Evolutionary conservation across 2,888 invertebrate species (phyloP).

Genomic region (Muschampia plurimacula): DNA sequence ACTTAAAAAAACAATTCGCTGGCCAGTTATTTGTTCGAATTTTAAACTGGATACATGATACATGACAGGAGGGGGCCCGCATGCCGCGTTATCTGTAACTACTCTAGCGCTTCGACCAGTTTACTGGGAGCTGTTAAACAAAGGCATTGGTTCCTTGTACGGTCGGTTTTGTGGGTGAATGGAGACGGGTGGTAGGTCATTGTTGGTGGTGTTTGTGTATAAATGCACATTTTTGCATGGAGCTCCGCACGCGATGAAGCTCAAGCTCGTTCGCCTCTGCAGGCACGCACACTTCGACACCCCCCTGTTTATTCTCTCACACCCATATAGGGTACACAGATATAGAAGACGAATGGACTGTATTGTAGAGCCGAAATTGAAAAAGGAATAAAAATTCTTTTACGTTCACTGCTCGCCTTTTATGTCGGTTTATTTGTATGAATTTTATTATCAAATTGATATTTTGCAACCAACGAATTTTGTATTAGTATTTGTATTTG

Average conservation of each 20-base stretch:
- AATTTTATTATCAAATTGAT: conserved; percentile 32
- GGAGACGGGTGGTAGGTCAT: conserved; percentile 65
- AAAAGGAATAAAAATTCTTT: conserved; percentile 38
- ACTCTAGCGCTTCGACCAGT: conserved; percentile 63
- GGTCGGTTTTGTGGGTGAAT: conserved; percentile 58
- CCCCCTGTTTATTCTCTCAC: conserved; percentile 32
- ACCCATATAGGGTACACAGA: conserved; percentile 44
- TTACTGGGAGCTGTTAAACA: conserved; percentile 62
- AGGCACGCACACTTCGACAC: conserved; percentile 59
- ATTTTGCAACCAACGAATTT: conserved; percentile 14
- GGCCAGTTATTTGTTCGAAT: conserved; percentile 53
- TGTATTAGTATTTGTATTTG: too few relatives aligned
- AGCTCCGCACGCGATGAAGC: conserved; percentile 73
- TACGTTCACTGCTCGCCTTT: conserved; percentile 34
- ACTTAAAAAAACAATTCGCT: conserved; percentile 37
- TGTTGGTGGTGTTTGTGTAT: conserved; percentile 67
- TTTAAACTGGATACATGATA: conserved; percentile 73
- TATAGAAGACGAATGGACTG: conserved; percentile 41
- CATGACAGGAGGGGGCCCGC: conserved; percentile 69
- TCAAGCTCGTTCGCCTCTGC: conserved; percentile 71
- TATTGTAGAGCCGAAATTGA: conserved; percentile 38
- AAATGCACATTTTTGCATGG: conserved; percentile 82
- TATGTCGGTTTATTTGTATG: conserved; percentile 26
- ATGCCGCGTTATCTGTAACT: conserved; percentile 67
- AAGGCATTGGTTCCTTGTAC: conserved; percentile 57